Base-by-base conservation (phyloP, 1,140 invertebrate species). In the Leucophenga varia region DNA sequence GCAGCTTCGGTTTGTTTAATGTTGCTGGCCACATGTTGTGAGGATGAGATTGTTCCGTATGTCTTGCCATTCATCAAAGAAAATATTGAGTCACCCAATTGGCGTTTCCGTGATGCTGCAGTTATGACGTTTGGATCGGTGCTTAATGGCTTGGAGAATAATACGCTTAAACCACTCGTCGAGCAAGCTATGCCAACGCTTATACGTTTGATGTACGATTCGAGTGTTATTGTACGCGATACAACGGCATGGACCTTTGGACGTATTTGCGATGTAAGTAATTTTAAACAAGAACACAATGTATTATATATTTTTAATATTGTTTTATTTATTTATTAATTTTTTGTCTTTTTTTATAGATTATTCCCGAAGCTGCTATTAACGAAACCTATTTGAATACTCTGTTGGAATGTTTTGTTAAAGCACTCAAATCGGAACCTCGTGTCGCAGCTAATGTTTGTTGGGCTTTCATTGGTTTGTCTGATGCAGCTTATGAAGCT, bases 1-100 rank as follows among this genome's bases (percentile, higher is more conserved):
- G 94, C 97, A 4, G 94, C 97, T 18, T 95, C 97, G 18, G 97
- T 99, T n/a, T 99, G 97, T 77, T 79, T 99, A 0, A 98, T 99
- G 94, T 79, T 99, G 12, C 79, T 99, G 52, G 90, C 97, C 18
- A 91, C 93, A 19, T 98, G 96, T 68, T 97, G 95, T 75, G 95
- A 97, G 77, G 94, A 99, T 77, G 90, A 89, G 61, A 96, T 99
- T 57, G 91, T 99, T n/a, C 87, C 85, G 3, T 86, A 89, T 77
- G 94, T 98, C 9, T 78, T 99, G 64, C 95, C 96, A n/a, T 99
- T 99, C 75, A 93, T 99, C 30, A 90, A 93, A 68, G 83, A 89
- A 22, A 94, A 98, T 74, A 99, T 99, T 44, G 90, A 90, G 69
- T 89, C 88, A 72, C 82, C 86, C 12, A 91, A 99, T 73, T 99